These are phyloP conservation scores for Tinamus guttatus DNA, from an alignment of 2,113 vertebrate genomes.

Conservation along the genomic window DNA sequence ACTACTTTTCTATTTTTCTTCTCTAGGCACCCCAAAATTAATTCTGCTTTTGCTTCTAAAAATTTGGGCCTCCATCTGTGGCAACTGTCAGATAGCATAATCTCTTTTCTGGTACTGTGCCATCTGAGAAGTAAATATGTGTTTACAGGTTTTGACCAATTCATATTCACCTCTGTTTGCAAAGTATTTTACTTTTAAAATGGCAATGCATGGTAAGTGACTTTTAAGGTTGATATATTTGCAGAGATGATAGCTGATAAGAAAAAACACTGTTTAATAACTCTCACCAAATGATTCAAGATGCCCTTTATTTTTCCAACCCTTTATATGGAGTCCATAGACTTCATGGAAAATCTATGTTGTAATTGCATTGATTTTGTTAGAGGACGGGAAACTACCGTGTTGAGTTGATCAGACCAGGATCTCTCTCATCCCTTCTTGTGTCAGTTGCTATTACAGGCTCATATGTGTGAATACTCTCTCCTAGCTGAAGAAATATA, in stretches of 20 bases:
- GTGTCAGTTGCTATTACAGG: neutral
- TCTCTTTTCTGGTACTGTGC: neutral
- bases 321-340: neutral
- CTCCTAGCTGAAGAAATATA: neutral
- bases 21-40: neutral
- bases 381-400: neutral
- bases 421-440: neutral
- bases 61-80: neutral
- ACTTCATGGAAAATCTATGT: neutral
- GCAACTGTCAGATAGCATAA: neutral
- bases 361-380: neutral
- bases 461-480: neutral
- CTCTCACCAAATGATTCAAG: neutral
- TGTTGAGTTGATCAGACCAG: neutral
- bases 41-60: neutral
- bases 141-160: neutral
- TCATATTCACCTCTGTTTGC: neutral
- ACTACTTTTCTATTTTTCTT: neutral
- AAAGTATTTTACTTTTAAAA: neutral
- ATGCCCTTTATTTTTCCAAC: too few relatives aligned
- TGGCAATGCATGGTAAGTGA: rapidly evolving
- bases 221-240: neutral
- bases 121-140: neutral
- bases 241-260: neutral
- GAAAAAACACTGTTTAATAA: neutral